Evolutionary conservation across 2,113 vertebrate genomes (phyloP).

Genomic region (Genyomyrus donnyi): DNA sequence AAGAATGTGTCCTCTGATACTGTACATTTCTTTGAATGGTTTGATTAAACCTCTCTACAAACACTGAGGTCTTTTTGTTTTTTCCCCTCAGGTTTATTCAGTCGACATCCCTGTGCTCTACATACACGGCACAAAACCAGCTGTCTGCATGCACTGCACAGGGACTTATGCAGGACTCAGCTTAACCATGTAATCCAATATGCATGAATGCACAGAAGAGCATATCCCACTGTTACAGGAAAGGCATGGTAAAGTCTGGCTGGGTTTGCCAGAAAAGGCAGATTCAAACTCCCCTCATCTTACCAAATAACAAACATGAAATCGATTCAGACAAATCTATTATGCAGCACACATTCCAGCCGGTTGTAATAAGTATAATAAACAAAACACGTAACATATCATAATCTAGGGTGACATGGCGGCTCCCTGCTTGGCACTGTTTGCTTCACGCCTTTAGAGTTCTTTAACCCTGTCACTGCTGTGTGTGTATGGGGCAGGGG

Average conservation of each 20-base stretch:
- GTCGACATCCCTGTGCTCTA: not conserved
- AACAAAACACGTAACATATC: not conserved
- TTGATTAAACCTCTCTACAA: slow-evolving; percentile 39
- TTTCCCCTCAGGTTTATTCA: not conserved
- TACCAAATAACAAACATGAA: slow-evolving; percentile 10
- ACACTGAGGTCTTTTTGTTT: slow-evolving; percentile 25
- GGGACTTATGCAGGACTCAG: not conserved
- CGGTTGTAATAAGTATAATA: not conserved
- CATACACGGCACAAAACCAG: not conserved
- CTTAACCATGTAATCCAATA: not conserved
- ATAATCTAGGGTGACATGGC: not conserved
- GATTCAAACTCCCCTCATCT: not conserved
- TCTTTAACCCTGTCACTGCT: not conserved
- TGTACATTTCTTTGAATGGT: slow-evolving; percentile 23
- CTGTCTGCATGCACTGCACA: not conserved
- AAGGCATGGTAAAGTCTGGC: not conserved
- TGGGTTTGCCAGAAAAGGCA: slow-evolving; percentile 9
- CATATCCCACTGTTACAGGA: not conserved
- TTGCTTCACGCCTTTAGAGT: not conserved
- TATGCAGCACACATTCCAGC: slow-evolving; percentile 1
- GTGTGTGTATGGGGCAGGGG: not conserved
- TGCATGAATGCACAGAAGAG: not conserved
- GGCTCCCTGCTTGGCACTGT: not conserved
- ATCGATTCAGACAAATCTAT: slow-evolving; percentile 14
- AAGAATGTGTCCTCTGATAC: slow-evolving; percentile 31